Evolutionary conservation across 2,113 vertebrate species (phyloP).

Genomic region (Alligator mississippiensis): DNA sequence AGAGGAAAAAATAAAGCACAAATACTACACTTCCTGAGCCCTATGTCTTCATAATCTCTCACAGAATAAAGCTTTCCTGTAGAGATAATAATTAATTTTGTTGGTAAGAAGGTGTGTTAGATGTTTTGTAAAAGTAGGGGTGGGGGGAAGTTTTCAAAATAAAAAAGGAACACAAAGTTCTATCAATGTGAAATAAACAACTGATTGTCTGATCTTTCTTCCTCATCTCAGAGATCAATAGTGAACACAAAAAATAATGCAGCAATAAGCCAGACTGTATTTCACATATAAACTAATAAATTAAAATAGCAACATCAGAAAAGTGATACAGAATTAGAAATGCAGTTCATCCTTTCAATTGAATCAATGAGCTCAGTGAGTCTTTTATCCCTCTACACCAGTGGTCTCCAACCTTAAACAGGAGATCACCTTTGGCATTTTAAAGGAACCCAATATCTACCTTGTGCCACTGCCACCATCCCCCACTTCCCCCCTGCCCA

Average conservation of each 20-base stretch:
- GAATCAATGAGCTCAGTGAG: background rate
- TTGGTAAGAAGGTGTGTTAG: background rate
- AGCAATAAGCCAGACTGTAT: background rate
- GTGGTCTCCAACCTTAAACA: too few species aligned
- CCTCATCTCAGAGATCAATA: background rate
- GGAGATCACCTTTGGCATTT: too few species aligned
- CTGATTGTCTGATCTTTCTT: background rate
- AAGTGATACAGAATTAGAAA: background rate
- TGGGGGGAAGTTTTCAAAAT: background rate
- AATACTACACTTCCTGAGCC: background rate
- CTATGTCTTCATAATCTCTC: background rate
- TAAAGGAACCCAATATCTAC: too few species aligned
- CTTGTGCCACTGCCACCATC: too few species aligned
- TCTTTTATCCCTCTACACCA: background rate
- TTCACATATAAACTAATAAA: background rate
- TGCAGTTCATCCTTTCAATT: accelerated
- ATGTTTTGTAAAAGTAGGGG: background rate
- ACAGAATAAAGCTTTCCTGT: background rate
- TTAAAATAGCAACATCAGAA: background rate
- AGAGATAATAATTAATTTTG: background rate
- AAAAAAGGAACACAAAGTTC: background rate
- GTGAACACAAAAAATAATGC: background rate
- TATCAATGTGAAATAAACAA: background rate
- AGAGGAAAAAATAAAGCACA: background rate
- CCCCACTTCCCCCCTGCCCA: too few species aligned